These are phyloP conservation scores for Penaeus japonicus DNA, from an alignment of 1,140 invertebrate species.

Conservation along the genomic window DNA sequence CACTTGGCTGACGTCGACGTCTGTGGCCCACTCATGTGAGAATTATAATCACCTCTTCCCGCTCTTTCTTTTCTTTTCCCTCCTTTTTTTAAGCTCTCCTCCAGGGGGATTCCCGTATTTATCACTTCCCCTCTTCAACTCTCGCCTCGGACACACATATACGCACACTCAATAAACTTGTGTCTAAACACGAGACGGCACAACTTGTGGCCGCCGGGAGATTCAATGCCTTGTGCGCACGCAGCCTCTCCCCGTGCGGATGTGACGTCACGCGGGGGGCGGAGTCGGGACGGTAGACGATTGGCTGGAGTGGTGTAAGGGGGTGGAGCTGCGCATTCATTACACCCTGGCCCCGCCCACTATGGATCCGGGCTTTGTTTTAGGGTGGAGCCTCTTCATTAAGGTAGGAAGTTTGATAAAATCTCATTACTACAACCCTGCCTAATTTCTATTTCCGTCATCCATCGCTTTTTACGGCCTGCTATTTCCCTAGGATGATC, in stretches of 20 bases:
- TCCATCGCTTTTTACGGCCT: constrained; percentile 21
- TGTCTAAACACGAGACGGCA: constrained; percentile 26
- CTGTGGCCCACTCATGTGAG: constrained; percentile 24
- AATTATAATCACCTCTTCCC: constrained; percentile 15
- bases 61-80: background rate
- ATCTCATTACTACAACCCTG: constrained; percentile 45
- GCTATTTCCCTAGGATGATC: constrained; percentile 23
- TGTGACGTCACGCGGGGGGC: background rate
- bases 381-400: constrained; percentile 50
- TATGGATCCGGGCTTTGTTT: constrained; percentile 39
- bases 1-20: background rate
- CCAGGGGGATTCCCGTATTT: constrained; percentile 1
- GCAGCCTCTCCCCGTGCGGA: constrained; percentile 14
- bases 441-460: constrained; percentile 55
- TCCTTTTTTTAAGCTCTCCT: background rate
- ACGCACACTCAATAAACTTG: constrained; percentile 53
- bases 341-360: constrained; percentile 14
- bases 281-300: background rate
- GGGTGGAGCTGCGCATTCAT: constrained; percentile 29
- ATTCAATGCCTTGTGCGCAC: constrained; percentile 22
- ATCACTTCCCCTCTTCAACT: constrained; percentile 24
- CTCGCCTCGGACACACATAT: constrained; percentile 35
- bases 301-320: background rate
- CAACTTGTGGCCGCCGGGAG: constrained; percentile 37
- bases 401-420: constrained; percentile 50